Evolutionary conservation across 92 coral and sea anemone genomes (phyloP), one percentile per base, ranked within the genome.

Genomic region (Phymanthus crucifer): DNA sequence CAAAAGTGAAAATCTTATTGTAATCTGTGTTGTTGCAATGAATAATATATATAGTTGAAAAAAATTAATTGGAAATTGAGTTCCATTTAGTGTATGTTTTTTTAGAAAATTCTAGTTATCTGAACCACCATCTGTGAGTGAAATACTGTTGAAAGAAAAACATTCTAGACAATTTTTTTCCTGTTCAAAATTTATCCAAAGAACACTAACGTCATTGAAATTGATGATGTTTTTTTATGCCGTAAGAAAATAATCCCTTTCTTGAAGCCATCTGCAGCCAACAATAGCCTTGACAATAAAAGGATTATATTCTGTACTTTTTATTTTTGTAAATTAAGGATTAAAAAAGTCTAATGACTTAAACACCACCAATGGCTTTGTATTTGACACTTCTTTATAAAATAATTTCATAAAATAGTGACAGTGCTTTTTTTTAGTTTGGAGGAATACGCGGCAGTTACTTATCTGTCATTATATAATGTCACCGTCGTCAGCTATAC

Each of bases 251-350:
- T 77, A 77, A 77, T 38, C 69, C n/a, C 19, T 23, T 65, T 64
- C 48, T 77, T 37, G 37, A 77, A n/a, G 72, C 81, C 81, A 77
- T 77, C 71, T 77, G 81, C 81, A 40, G 47, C 68, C 24, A 40
- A 77, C 81, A 77, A 77, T 38, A 77, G 81, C 33, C 11, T 7
- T 36, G 81, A 77, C 65, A 77, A 77, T 77, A 48, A 77, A 10
- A 0, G 81, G 81, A 77, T 77, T 77, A 77, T 29, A 27, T 64
- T 77, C 81, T 77, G 11, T 24, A 69, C 43, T 69, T 54, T n/a
- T 72, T 0, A 18, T 64, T 61, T 77, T 77, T 64, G 72, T 38
- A 31, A 31, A 54, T 38, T 38, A 32, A 36, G 81, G 54, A 36
- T 52, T 75, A 6, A 52, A 64, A 64, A 77, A 77, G 18, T 38